Conservation (phyloP, 1,140 invertebrate species). For the Polypedilum pembai region DNA sequence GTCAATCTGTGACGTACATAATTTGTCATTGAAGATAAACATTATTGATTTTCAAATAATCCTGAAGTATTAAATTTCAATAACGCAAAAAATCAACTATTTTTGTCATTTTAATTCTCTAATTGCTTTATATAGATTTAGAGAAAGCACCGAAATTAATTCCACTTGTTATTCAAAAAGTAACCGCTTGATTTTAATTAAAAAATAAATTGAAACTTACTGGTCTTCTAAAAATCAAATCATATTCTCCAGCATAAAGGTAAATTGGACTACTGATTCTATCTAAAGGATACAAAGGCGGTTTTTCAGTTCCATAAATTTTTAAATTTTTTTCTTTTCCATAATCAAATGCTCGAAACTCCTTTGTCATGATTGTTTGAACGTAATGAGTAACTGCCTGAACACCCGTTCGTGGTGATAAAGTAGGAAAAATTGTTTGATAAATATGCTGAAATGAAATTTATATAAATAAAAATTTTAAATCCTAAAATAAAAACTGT, state of each 20-base stretch:
- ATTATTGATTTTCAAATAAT: too few species aligned
- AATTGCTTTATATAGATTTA: too few species aligned
- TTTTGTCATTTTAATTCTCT: too few species aligned
- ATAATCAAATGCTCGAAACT: slow-evolving; percentile 41
- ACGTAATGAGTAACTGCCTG: slow-evolving; percentile 42
- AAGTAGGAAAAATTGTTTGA: not conserved
- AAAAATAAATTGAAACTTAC: not conserved
- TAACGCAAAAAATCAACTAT: too few species aligned
- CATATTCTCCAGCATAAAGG: slow-evolving; percentile 48
- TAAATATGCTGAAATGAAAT: not conserved
- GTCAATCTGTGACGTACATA: too few species aligned
- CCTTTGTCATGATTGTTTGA: slow-evolving; percentile 39
- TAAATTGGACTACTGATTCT: slow-evolving; percentile 51
- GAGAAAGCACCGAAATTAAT: too few species aligned
- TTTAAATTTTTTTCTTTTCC: slow-evolving; percentile 42
- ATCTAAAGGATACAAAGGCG: slow-evolving; percentile 48
- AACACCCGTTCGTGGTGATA: not conserved
- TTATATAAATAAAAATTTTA: not conserved
- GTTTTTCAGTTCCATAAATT: slow-evolving; percentile 44
- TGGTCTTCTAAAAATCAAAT: slow-evolving; percentile 40
- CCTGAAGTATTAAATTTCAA: too few species aligned
- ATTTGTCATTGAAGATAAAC: too few species aligned
- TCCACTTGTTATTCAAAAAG: too few species aligned
- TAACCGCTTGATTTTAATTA: too few species aligned
- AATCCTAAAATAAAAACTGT: too few species aligned